phyloP scores from a whole-genome alignment of 2,113 vertebrate species.

The human region GRCh38 chr17:45884001-45884500 shows the following conservation, averaged over 20 bases:
- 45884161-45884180: neutral
- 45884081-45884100: neutral
- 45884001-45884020: neutral
- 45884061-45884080: too few species aligned
- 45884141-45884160: neutral
- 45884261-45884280: neutral
- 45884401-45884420: too few species aligned
- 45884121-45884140: too few species aligned
- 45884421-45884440: too few species aligned
- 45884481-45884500: too few species aligned
- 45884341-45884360: too few species aligned
- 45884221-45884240: neutral
- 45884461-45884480: too few species aligned
- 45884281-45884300: neutral
- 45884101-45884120: neutral
- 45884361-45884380: too few species aligned
- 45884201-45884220: neutral
- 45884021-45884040: neutral
- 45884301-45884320: neutral
- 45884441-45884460: too few species aligned
- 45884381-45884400: too few species aligned
- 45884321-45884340: too few species aligned
- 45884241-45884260: neutral
- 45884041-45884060: neutral
- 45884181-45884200: neutral